Conservation (phyloP, 2,113 vertebrate genomes). For the Tamias sibiricus region DNA sequence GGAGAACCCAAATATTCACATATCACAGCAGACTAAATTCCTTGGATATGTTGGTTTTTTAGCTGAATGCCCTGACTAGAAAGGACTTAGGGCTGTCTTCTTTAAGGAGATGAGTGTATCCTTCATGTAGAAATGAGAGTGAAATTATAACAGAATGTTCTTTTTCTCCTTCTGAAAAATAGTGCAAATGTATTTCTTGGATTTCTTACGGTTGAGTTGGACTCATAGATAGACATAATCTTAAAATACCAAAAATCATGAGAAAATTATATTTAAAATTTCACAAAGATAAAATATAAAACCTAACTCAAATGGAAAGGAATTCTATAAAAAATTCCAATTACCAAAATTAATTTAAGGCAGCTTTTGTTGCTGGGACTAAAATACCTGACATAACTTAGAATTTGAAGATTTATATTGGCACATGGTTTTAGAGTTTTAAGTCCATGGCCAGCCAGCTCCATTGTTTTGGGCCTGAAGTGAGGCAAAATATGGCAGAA, state of each 20-base stretch:
- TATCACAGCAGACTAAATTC: neutral
- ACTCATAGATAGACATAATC: neutral
- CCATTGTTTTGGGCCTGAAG: too few relatives aligned
- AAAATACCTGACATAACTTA: too few relatives aligned
- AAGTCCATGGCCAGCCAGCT: too few relatives aligned
- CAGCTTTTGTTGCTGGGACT: too few relatives aligned
- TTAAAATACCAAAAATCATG: neutral
- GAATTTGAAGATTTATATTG: too few relatives aligned
- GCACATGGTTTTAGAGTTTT: too few relatives aligned
- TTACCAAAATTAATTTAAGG: too few relatives aligned
- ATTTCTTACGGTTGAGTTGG: neutral
- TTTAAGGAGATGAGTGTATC: neutral
- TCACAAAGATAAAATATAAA: constrained; percentile 19
- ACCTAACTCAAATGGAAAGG: neutral
- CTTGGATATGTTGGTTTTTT: neutral
- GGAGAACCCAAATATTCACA: neutral
- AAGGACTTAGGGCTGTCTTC: neutral
- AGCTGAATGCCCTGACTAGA: neutral
- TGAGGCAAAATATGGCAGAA: too few relatives aligned
- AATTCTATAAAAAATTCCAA: neutral
- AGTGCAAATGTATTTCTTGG: neutral
- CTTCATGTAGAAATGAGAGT: neutral
- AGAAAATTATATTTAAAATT: constrained; percentile 9
- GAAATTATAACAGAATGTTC: neutral
- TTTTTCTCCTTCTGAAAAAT: neutral